Evolutionary conservation across 2,888 invertebrate genomes (phyloP), one percentile per base, ranked within the genome.

Genomic region (Stomorhina lunata): DNA sequence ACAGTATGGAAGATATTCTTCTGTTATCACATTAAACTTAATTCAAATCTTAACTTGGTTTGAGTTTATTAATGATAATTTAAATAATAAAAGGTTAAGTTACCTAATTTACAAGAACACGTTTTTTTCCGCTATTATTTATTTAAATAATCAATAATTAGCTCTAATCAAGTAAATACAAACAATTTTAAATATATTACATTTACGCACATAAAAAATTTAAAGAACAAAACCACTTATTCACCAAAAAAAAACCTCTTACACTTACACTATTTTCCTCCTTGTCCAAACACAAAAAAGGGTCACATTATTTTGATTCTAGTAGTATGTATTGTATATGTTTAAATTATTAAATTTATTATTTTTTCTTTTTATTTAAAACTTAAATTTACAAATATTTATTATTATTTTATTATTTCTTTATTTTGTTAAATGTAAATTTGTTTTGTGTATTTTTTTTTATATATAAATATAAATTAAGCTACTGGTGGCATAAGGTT

Each of bases 1-100:
- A 45, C 79, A 79, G 79, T 75, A 75, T 75, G 59, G 69, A 79
- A 79, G 71, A 71, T 71, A 71, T 82, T 81, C 61, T 82, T 76
- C 82, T 82, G 69, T 15, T 50, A 12, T 79, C 82, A 82, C 82
- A 66, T 71, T 53, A 66, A 29, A 66, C 17, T 61, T 69, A 76
- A 61, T 53, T 22, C 12, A 66, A 53, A 75, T 57, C 37, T 65
- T 43, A 48, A 61, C 25, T 32, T 9, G 9, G 27, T 76, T 48
- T 34, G 45, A 25, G 22, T 15, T 65, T 43, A 43, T 43, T 55
- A 76, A 69, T 40, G 50, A 53, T 68, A 59, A 69, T 59, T 48
- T 29, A 29, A 34, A 29, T n/a, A n/a, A n/a, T n/a, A n/a, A n/a
- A n/a, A n/a, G n/a, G n/a, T n/a, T n/a, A n/a, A n/a, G n/a, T n/a